These are phyloP conservation scores for Cnemophilus loriae DNA, from an alignment of 2,113 vertebrate genomes.

Conservation along the genomic window DNA sequence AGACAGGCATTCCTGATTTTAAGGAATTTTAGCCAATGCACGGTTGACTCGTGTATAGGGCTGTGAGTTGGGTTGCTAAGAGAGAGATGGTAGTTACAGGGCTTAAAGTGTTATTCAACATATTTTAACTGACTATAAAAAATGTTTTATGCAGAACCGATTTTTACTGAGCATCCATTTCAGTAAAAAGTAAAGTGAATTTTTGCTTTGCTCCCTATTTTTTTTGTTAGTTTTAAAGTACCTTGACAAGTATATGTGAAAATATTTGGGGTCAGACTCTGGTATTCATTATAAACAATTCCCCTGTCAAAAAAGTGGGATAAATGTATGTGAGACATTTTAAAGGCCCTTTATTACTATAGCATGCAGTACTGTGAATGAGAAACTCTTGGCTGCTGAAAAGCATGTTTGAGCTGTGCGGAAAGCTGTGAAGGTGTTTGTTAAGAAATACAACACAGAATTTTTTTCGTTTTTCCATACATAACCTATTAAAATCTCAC, in stretches of 20 bases:
- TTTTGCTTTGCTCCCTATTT: neutral
- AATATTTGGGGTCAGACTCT: neutral
- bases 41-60: neutral
- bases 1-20: neutral
- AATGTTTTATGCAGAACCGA: neutral
- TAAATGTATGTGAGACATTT: neutral
- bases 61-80: neutral
- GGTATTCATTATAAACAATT: neutral
- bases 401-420: neutral
- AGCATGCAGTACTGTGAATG: neutral
- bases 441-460: neutral
- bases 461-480: neutral
- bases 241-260: neutral
- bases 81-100: neutral
- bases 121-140: neutral
- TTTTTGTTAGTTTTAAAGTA: neutral
- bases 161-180: neutral
- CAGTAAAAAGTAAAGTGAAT: neutral
- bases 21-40: neutral
- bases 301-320: neutral
- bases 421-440: neutral
- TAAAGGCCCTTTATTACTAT: neutral
- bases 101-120: neutral
- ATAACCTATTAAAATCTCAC: neutral
- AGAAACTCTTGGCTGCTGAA: neutral